Base-by-base conservation (phyloP, 2,797 vertebrate genomes). In the Tympanoctomys barrerae region DNA sequence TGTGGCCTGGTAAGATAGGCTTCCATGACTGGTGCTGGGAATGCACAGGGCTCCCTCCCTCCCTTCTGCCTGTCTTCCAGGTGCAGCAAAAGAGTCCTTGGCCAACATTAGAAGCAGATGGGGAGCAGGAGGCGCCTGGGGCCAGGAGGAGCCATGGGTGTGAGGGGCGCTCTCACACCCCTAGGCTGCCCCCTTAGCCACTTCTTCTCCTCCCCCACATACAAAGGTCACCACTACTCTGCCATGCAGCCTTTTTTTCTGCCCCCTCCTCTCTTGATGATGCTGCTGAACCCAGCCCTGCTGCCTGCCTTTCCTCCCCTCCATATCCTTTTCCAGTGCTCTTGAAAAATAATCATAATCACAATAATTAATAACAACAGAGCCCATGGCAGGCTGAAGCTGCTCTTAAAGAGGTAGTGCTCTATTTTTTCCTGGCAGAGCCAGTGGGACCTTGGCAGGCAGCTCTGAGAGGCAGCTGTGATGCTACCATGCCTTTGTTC, bases 311-410 rank as follows among this genome's bases (percentile, higher is more conserved):
- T 86, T 92, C 68, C 46, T 64, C 46, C 54, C n/a, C 46, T 90
- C 73, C 22, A 19, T 73, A 59, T 96, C 97, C 94, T 95, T 88
- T 86, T 93, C 93, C 36, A 0, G 84, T 91, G 95, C 95, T 98
- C 96, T 97, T 96, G 87, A 96, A 98, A 97, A 98, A 93, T 96
- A 97, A 88, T 96, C 82, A 90, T 95, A 97, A 98, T 98, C 96
- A 46, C 86, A 83, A 93, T 95, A 97, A 98, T 98, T 98, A 97
- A 98, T 97, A 98, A 98, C 96, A 96, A 97, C 97, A 77, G 77
- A 97, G 90, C 92, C 87, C 28, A 62, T 57, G 78, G 85, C 75
- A 52, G 61, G 36, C 46, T 7, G n/a, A 80, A 87, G 92, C 96
- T 9, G 89, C 89, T 93, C 80, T 94, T 97, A 95, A 97, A 98